phyloP scores from a whole-genome alignment of 2,113 vertebrate genomes.

The Heteronetta atricapilla region DNA sequence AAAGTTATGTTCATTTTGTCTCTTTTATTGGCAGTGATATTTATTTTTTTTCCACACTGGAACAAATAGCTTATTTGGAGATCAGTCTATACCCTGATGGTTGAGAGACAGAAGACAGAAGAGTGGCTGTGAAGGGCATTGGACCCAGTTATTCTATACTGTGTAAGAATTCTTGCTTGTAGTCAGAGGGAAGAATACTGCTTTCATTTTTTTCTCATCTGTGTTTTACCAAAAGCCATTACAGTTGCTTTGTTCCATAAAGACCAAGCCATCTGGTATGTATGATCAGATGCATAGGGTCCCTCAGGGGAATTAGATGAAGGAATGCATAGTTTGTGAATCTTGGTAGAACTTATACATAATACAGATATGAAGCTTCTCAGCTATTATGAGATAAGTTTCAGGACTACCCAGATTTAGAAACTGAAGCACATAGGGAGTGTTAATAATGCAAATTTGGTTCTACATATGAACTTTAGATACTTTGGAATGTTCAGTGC shows the following conservation, averaged over 20 bases:
- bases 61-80: neutral
- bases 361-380: conserved; percentile 23
- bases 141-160: neutral
- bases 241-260: neutral
- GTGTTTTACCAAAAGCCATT: conserved; percentile 9
- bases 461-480: neutral
- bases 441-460: neutral
- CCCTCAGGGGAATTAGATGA: conserved; percentile 7
- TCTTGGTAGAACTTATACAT: conserved; percentile 31
- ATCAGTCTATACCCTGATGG: neutral
- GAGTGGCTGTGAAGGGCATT: neutral
- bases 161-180: neutral
- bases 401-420: neutral
- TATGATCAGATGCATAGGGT: neutral
- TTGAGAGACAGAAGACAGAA: neutral
- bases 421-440: conserved; percentile 6
- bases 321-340: conserved; percentile 3
- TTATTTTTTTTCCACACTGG: neutral
- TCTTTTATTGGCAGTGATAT: neutral
- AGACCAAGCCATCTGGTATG: conserved; percentile 39
- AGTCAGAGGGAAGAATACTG: neutral
- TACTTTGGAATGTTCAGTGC: neutral
- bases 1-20: neutral
- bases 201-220: neutral
- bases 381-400: conserved; percentile 32